Percentiles rank a stretch among this genome's conserved stretches.
These are phyloP conservation scores for Corapipo altera DNA, from an alignment of 2,113 vertebrate species.

Conservation along the genomic window DNA sequence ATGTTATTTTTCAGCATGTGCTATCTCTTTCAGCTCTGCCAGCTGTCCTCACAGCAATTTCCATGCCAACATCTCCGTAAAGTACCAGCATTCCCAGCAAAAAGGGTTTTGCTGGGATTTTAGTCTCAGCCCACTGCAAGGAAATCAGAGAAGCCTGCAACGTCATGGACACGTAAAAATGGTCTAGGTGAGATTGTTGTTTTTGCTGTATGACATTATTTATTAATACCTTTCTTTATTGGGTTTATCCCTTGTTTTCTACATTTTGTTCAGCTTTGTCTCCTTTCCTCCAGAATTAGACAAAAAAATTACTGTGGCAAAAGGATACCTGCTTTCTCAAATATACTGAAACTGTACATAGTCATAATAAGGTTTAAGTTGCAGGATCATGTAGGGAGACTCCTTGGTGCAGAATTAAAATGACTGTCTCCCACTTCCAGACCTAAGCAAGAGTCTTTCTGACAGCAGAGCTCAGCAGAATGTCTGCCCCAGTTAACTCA, in stretches of 20 bases:
- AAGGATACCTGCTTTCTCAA: not conserved
- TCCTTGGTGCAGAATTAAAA: not conserved
- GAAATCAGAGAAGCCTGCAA: not conserved
- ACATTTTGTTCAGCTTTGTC: not conserved
- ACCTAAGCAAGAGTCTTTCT: not conserved
- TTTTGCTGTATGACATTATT: not conserved
- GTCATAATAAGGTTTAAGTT: not conserved
- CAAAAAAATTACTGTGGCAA: not conserved
- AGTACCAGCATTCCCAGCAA: not conserved
- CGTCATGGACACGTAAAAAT: not conserved
- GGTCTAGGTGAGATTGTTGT: not conserved
- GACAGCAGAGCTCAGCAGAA: constrained; percentile 14
- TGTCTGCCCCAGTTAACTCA: not conserved
- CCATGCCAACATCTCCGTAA: constrained; percentile 23
- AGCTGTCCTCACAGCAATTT: constrained; percentile 46
- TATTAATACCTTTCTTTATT: not conserved
- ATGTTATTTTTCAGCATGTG: constrained; percentile 53
- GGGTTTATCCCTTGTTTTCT: not conserved
- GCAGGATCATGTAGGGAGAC: not conserved
- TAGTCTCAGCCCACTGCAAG: not conserved
- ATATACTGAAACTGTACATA: not conserved
- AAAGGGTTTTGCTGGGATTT: constrained; percentile 21
- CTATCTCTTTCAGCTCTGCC: constrained; percentile 49
- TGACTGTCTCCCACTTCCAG: not conserved
- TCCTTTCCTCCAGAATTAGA: not conserved